Percentiles rank a stretch among this genome's conserved stretches.
phyloP scores from a whole-genome alignment of 2,797 vertebrate species.

The Liparis tanakae region DNA sequence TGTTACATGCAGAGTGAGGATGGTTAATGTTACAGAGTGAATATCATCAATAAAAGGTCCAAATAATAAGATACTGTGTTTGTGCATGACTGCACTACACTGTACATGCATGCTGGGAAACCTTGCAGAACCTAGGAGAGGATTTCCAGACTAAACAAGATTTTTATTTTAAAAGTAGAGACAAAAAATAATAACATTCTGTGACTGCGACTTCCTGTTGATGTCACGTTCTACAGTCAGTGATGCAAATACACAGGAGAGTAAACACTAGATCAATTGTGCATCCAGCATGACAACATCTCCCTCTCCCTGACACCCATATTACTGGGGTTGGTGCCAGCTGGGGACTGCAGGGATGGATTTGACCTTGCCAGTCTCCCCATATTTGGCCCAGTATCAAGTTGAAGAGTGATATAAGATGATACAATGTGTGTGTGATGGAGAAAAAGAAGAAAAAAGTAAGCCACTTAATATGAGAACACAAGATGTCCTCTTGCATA shows the following conservation, averaged over 20 bases:
- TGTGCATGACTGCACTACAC: background rate
- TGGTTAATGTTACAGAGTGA: background rate
- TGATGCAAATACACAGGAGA: slow-evolving; percentile 79
- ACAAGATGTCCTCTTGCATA: background rate
- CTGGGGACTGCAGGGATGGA: slow-evolving; percentile 66
- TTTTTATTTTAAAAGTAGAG: background rate
- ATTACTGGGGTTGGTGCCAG: slow-evolving; percentile 71
- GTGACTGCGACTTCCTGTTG: slow-evolving; percentile 52
- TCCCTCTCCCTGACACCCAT: slow-evolving; percentile 63
- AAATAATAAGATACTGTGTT: background rate
- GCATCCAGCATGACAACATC: slow-evolving; percentile 79
- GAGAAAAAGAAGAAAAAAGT: slow-evolving; percentile 10
- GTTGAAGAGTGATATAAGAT: slow-evolving; percentile 33
- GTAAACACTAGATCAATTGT: slow-evolving; percentile 82
- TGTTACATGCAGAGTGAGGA: background rate
- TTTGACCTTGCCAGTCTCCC: slow-evolving; percentile 68
- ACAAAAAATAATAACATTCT: slow-evolving; percentile 11
- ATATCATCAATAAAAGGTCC: background rate
- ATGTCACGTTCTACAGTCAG: slow-evolving; percentile 65
- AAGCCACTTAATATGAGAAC: slow-evolving; percentile 24
- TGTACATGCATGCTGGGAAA: background rate
- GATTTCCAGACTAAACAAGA: slow-evolving; percentile 14
- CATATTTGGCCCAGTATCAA: slow-evolving; percentile 46
- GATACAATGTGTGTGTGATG: slow-evolving; percentile 24
- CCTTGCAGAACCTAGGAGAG: slow-evolving; percentile 3